Evolutionary conservation across 2,888 invertebrate species (phyloP).

Genomic region (Acleris literana): DNA sequence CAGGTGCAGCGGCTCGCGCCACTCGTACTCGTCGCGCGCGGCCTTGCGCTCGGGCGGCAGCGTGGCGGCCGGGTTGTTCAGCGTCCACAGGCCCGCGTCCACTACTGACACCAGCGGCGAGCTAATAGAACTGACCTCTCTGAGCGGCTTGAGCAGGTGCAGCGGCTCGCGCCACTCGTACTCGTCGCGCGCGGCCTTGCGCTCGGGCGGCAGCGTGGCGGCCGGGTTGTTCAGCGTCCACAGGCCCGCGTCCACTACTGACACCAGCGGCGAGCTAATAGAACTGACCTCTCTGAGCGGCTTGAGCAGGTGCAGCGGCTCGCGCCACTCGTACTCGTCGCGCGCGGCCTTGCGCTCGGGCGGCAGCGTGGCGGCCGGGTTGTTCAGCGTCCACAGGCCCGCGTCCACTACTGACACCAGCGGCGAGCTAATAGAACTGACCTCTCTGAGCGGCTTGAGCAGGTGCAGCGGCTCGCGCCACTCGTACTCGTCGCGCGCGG

Average conservation of each 20-base stretch:
- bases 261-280: background rate
- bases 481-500: conserved; percentile 91
- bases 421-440: conserved; percentile 50
- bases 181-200: conserved; percentile 89
- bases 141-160: conserved; percentile 89
- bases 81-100: conserved; percentile 84
- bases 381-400: conserved; percentile 83
- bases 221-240: conserved; percentile 86
- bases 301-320: conserved; percentile 90
- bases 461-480: conserved; percentile 90
- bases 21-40: conserved; percentile 92
- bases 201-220: conserved; percentile 86
- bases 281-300: conserved; percentile 87
- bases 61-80: conserved; percentile 87
- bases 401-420: conserved; percentile 87
- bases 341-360: conserved; percentile 88
- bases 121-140: conserved; percentile 83
- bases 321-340: conserved; percentile 91
- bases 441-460: conserved; percentile 90
- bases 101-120: conserved; percentile 85
- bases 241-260: conserved; percentile 89
- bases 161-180: conserved; percentile 91
- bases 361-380: conserved; percentile 87
- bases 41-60: conserved; percentile 87
- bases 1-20: conserved; percentile 89